Evolutionary conservation across 2,113 vertebrate genomes (phyloP).

Genomic region (Malurus melanocephalus): DNA sequence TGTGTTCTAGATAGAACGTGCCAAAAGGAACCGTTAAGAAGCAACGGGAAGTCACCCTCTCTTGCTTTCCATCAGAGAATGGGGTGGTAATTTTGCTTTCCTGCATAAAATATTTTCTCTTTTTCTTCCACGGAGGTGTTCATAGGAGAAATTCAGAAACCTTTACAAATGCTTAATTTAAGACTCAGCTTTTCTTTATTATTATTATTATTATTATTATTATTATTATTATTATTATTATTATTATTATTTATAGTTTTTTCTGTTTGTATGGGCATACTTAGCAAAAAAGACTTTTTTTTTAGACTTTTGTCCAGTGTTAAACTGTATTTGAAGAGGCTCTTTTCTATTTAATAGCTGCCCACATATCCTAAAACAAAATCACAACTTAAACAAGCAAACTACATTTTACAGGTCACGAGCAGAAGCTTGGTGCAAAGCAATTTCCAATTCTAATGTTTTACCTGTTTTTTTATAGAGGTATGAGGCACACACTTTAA

Average conservation of each 20-base stretch:
- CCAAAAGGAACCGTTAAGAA: conserved; percentile 16
- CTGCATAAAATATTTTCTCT: neutral
- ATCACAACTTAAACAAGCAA: neutral
- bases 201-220: neutral
- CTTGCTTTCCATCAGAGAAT: neutral
- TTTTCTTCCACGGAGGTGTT: neutral
- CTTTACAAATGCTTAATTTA: neutral
- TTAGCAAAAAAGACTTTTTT: neutral
- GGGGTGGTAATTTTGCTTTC: neutral
- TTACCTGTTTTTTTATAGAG: neutral
- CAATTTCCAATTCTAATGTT: neutral
- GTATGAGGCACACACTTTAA: neutral
- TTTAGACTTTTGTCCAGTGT: neutral
- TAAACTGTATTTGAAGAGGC: neutral
- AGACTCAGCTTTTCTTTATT: neutral
- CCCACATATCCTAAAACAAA: neutral
- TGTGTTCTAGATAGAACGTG: conserved; percentile 35
- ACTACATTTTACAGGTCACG: neutral
- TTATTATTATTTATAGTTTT: neutral
- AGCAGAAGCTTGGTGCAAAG: neutral
- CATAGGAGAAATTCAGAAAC: neutral
- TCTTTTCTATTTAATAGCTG: neutral
- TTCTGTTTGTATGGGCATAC: neutral
- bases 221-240: neutral
- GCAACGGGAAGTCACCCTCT: neutral